Evolutionary conservation across 2,797 vertebrate genomes (phyloP), one percentile per base, ranked within the genome.

Genomic region (Anolis apletophallus): DNA sequence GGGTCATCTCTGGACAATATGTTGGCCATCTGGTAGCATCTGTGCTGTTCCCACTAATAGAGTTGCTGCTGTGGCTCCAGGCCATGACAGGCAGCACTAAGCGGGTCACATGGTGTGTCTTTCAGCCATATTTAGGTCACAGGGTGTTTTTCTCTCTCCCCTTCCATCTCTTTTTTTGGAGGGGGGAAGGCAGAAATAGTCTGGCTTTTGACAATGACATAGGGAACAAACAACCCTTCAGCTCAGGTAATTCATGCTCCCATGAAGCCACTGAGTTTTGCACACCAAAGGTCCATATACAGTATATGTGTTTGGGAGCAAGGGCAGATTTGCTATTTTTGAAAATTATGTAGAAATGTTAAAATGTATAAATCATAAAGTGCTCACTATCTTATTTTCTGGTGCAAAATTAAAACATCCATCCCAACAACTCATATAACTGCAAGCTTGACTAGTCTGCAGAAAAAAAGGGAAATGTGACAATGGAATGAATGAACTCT

Each of bases 101-200:
- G 97, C 98, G 97, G 98, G 98, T 98, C 98, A 99, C 98, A 98
- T 97, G 97, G 97, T 97, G 97, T 96, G 95, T 98, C 97, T 98
- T 98, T 98, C 97, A 98, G 97, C 97, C 97, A 98, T 98, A 99
- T 99, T 99, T 98, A 98, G 99, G 98, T 99, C 98, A 99, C 97
- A 96, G 96, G 97, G 86, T 83, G 40, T 83, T 71, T 19, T 52
- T 54, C 34, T 21, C n/a, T 8, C 5, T 46, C 34, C 29, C n/a
- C 13, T 6, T 40, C 32, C 29, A 17, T 12, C 36, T n/a, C 10
- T 36, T n/a, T 54, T 72, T 73, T 73, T 11, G 16, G 67, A 72
- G 95, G 32, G 34, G 46, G 46, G 93, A 95, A 93, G 95, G 97
- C 95, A 96, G 94, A 94, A 96, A 95, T 94, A 95, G 94, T 96